A percentile compares a stretch with the other conserved stretches of the same genome.
Evolutionary conservation across 2,888 invertebrate genomes (phyloP).

Genomic region (Camptogramma bilineatum): DNA sequence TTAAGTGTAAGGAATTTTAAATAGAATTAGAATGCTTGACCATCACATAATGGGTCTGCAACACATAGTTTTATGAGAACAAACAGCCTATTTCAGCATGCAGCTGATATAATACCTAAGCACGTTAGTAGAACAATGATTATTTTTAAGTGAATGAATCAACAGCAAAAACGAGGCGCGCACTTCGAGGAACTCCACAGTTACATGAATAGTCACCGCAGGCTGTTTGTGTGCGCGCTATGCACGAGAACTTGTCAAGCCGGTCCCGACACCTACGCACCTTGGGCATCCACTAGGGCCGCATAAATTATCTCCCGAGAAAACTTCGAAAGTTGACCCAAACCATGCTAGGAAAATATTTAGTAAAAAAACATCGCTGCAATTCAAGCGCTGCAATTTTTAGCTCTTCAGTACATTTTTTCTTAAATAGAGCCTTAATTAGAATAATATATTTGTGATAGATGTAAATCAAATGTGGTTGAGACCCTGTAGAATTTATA

Average conservation of each 20-base stretch:
- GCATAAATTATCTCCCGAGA: constrained; percentile 53
- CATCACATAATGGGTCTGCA: not conserved
- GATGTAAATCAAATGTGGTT: not conserved
- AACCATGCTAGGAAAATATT: constrained; percentile 21
- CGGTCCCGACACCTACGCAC: constrained; percentile 78
- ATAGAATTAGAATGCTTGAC: not conserved
- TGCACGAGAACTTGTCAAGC: constrained; percentile 66
- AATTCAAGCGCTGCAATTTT: constrained; percentile 16
- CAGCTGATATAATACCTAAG: constrained; percentile 37
- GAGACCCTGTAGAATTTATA: constrained; percentile 9
- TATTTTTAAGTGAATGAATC: constrained; percentile 57
- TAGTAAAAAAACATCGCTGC: constrained; percentile 25
- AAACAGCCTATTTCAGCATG: constrained; percentile 5
- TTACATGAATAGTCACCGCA: constrained; percentile 29
- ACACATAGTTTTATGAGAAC: not conserved
- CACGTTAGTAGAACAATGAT: constrained; percentile 36
- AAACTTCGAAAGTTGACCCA: constrained; percentile 41
- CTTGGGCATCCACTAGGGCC: constrained; percentile 55
- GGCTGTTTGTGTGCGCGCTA: constrained; percentile 60
- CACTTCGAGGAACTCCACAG: constrained; percentile 49
- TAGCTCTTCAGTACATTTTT: not conserved
- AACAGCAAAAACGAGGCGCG: constrained; percentile 57
- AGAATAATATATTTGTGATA: not conserved
- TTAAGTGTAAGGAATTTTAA: not conserved
- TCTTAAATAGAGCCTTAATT: not conserved